Percentiles rank a stretch among this genome's conserved stretches.
Evolutionary conservation across 1,140 invertebrate species (phyloP).

Genomic region (Musca domestica): DNA sequence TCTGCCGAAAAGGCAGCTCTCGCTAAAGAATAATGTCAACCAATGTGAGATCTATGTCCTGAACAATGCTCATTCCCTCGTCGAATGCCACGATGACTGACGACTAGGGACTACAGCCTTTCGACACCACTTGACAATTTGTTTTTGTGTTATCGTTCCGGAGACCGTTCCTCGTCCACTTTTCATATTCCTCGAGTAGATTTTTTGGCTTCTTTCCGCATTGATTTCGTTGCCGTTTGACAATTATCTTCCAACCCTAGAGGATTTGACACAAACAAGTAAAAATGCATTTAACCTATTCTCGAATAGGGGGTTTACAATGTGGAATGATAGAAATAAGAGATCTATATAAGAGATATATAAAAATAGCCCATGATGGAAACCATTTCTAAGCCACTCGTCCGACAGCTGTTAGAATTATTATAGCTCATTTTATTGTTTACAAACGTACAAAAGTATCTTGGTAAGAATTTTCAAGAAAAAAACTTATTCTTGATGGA

Average conservation of each 20-base stretch:
- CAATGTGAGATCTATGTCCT: background rate
- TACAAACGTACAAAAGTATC: too few relatives aligned
- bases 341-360: too few relatives aligned
- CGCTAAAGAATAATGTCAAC: conserved; percentile 17
- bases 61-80: background rate
- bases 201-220: conserved; percentile 21
- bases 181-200: background rate
- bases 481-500: too few relatives aligned
- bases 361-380: too few relatives aligned
- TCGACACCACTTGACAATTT: conserved; percentile 19
- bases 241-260: conserved; percentile 15
- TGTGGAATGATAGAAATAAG: too few relatives aligned
- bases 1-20: background rate
- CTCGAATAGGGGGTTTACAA: too few relatives aligned
- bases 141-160: background rate
- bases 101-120: background rate
- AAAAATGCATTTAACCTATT: too few relatives aligned
- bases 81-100: background rate
- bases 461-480: too few relatives aligned
- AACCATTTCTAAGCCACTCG: too few relatives aligned
- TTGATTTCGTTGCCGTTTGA: conserved; percentile 17
- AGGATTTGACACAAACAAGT: background rate
- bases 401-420: too few relatives aligned
- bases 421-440: too few relatives aligned
- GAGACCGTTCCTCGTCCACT: background rate